Conservation (phyloP, 2,888 invertebrate genomes). For the Rhingia rostrata region DNA sequence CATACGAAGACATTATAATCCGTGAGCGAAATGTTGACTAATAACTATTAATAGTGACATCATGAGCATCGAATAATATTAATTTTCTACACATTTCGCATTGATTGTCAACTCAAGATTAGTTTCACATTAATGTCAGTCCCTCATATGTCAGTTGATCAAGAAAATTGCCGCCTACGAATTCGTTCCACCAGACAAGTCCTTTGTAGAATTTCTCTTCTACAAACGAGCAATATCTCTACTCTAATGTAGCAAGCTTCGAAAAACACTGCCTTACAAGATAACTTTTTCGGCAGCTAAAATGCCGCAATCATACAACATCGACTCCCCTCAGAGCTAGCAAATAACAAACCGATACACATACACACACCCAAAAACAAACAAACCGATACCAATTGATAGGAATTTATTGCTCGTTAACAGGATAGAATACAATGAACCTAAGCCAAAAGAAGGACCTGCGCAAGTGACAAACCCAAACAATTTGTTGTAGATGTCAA, state of each 20-base stretch:
- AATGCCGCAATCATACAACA: neutral
- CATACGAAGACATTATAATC: no score
- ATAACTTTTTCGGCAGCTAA: neutral
- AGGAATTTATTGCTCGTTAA: constrained; percentile 70
- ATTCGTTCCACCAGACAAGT: no score
- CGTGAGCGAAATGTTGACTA: no score
- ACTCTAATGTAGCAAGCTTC: constrained; percentile 3
- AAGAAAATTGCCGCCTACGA: no score
- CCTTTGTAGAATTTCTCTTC: no score
- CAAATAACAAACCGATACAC: neutral
- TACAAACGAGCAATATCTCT: neutral
- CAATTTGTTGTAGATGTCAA: constrained; percentile 72
- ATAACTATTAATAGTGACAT: no score
- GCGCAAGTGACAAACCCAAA: constrained; percentile 50
- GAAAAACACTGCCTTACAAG: neutral
- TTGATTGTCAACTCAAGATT: no score
- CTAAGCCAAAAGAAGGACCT: constrained; percentile 28
- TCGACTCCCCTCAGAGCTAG: neutral
- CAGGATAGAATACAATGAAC: constrained; percentile 48
- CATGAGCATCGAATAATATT: no score
- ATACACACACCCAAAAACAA: neutral
- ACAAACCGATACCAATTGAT: constrained; percentile 39
- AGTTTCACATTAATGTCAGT: no score
- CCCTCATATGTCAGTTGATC: no score
- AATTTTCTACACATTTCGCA: no score